Evolutionary conservation across 2,888 invertebrate species (phyloP), one percentile per base, ranked within the genome.

Genomic region (Alcis repandata): DNA sequence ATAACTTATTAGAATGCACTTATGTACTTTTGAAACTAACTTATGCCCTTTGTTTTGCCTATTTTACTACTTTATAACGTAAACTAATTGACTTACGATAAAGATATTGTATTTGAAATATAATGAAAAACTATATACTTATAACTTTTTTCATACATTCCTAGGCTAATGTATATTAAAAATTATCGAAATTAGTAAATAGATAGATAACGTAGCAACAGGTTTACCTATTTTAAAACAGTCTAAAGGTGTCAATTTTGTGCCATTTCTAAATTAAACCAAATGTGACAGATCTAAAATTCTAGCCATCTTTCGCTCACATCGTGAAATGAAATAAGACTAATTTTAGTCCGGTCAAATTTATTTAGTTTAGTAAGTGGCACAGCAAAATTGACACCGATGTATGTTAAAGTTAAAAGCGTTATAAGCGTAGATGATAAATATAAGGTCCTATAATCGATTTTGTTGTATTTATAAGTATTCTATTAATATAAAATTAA

Each of bases 381-480:
- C 6, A 27, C 27, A 27, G 6, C 6, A 27, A 6, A 27, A 27
- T 27, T 6, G 27, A 27, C 6, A 6, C 27, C 27, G 27, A 41
- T 45, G 11, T 13, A 45, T 45, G 45, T 45, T 19, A 43, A n/a
- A n/a, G 19, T 9, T 19, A 41, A 40, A 15, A 6, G 8, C n/a
- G n/a, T n/a, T 40, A 45, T 45, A 22, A 22, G 19, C 11, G 7
- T 1, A 45, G 19, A 45, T 11, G 10, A 46, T 20, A 19, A 51
- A 19, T 6, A 6, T 53, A 40, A 40, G 32, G 33, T 33, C 4
- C 9, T 51, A 43, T 59, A 59, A 56, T 38, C 13, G 22, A 64
- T 46, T 49, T 48, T 63, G 59, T 59, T 53, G 32, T 63, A 48
- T 59, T 40, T 56, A 4, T 33, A 41, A 43, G 49, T 62, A 62